phyloP scores from a whole-genome alignment of 2,797 vertebrate species.

The Acanthornis magna region DNA sequence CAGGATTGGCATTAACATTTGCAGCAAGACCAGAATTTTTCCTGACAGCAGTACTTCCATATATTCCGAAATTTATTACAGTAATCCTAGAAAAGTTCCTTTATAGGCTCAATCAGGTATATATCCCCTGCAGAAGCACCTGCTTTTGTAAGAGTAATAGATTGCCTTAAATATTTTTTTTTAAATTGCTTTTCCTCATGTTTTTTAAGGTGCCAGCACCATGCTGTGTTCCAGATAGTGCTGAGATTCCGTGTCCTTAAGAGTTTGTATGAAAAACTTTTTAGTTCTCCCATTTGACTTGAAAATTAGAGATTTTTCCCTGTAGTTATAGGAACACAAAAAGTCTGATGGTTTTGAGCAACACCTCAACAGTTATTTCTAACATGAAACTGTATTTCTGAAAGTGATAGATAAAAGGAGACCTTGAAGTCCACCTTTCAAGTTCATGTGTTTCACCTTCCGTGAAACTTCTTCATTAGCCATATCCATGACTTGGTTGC shows the following conservation, averaged over 20 bases:
- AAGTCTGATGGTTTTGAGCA: neutral
- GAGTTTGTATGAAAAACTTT: neutral
- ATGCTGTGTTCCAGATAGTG: neutral
- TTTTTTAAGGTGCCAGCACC: neutral
- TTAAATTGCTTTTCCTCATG: neutral
- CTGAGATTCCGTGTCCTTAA: neutral
- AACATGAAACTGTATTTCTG: neutral
- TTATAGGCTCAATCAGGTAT: neutral
- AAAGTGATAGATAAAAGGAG: neutral
- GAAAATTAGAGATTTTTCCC: neutral
- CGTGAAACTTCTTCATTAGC: neutral
- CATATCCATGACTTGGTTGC: neutral
- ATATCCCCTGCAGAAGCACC: neutral
- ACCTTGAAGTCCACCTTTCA: neutral
- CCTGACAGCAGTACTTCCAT: neutral
- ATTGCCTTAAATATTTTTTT: neutral
- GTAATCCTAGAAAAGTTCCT: neutral
- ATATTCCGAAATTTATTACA: neutral
- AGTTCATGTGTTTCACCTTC: neutral
- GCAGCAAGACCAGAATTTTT: neutral
- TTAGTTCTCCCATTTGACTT: neutral
- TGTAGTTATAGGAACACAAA: neutral
- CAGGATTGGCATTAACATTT: neutral
- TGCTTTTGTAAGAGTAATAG: neutral
- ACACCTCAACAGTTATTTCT: neutral